A percentile compares a stretch with the other conserved stretches of the same genome.
phyloP scores from a whole-genome alignment of 2,797 vertebrate genomes.

The Falco columbarius region DNA sequence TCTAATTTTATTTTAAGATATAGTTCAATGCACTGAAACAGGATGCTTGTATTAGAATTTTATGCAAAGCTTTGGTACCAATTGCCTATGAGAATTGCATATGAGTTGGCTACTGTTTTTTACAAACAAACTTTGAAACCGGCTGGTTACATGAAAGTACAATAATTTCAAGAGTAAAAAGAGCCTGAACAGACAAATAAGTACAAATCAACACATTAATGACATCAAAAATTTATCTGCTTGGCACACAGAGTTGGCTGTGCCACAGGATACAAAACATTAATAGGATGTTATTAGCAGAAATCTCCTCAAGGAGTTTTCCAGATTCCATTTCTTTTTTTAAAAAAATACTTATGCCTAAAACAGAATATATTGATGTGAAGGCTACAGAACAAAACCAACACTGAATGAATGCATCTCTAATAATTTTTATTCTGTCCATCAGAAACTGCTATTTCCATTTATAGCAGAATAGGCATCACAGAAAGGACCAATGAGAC shows the following conservation, averaged over 20 bases:
- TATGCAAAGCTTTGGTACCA: neutral
- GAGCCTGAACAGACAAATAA: neutral
- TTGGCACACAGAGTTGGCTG: neutral
- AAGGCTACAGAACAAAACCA: neutral
- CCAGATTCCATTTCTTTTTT: neutral
- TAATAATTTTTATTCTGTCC: neutral
- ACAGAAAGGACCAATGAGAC: neutral
- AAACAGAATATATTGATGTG: neutral
- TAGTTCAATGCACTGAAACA: neutral
- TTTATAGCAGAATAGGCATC: neutral
- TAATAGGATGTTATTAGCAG: neutral
- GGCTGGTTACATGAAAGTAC: neutral
- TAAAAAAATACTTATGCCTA: neutral
- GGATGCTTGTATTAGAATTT: neutral
- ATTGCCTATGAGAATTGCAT: neutral
- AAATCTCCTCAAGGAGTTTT: neutral
- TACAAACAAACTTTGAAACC: neutral
- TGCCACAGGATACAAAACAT: neutral
- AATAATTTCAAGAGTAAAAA: neutral
- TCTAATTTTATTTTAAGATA: neutral
- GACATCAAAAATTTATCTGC: neutral
- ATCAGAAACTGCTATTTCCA: neutral
- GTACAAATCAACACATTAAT: neutral
- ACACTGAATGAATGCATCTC: neutral
- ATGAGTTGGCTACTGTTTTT: neutral